Base-by-base conservation (phyloP, 2,888 invertebrate genomes). In the Meta bourneti region DNA sequence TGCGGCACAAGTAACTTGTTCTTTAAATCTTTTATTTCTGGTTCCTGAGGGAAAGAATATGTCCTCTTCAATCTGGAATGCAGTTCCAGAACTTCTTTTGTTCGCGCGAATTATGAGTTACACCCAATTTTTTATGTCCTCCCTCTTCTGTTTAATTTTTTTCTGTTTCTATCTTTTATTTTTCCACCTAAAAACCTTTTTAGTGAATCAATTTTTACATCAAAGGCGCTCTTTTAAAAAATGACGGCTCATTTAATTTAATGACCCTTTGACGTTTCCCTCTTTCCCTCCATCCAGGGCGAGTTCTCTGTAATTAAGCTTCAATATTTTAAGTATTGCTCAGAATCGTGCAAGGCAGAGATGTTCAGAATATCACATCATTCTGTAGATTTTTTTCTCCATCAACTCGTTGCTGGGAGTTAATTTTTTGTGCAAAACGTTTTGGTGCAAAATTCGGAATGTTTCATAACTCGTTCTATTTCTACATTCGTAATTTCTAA, bases 151-250 rank as follows among this genome's bases (percentile, higher is more conserved):
- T 48, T 48, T 16, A 34, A n/a, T 80, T 72, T 71, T 69, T n/a
- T 71, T 51, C 9, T 16, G 20, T 34, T 34, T 34, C 34, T 34
- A 4, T 34, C 34, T 34, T 34, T 34, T 34, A 52, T 74, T 74
- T 74, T 48, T 83, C 16, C 75, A 20, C n/a, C 9, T 71, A 16
- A 80, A 72, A 71, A 19, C 52, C 48, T 80, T 72, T n/a, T 71
- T 54, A n/a, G 20, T 20, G 80, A 80, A 87, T 80, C 87, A 87
- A 72, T 87, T 80, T 87, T 87, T 70, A 87, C 87, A 79, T 87
- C 79, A 87, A 87, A 87, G 80, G 49, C 51, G 11, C 72, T 77
- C 78, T 78, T 70, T 61, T 34, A 51, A 61, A 61, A 71, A 52
- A 48, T 9, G 80, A 87, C 19, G 72, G 87, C 79, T 54, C 72